Evolutionary conservation across 2,797 vertebrate genomes (phyloP).

Genomic region (Falco columbarius): DNA sequence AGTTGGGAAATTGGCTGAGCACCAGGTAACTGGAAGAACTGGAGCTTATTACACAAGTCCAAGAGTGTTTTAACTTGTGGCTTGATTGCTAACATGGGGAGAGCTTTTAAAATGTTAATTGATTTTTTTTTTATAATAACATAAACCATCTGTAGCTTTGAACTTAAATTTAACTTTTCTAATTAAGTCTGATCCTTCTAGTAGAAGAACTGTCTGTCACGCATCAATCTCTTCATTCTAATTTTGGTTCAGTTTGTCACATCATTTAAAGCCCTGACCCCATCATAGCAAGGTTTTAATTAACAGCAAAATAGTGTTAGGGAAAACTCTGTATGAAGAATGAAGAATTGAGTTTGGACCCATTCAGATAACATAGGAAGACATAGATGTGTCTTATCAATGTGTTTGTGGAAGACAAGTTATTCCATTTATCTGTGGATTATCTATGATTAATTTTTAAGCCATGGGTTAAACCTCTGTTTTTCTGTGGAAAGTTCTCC

Average conservation of each 20-base stretch:
- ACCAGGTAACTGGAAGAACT: conserved; percentile 20
- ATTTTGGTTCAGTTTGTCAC: background rate
- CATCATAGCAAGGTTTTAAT: background rate
- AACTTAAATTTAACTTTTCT: conserved; percentile 49
- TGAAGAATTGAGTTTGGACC: background rate
- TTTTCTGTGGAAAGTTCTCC: background rate
- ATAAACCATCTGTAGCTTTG: conserved; percentile 40
- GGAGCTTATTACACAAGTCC: conserved; percentile 42
- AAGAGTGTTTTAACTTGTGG: conserved; percentile 26
- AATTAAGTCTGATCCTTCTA: conserved; percentile 15
- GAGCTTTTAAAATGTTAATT: conserved; percentile 50
- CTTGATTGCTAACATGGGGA: conserved; percentile 21
- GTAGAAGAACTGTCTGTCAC: background rate
- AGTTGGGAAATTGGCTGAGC: conserved; percentile 60
- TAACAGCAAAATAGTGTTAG: background rate
- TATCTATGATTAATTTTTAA: background rate
- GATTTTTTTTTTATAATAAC: conserved; percentile 16
- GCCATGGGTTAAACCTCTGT: background rate
- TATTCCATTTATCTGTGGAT: background rate
- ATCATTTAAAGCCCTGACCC: conserved; percentile 1
- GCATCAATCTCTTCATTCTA: background rate
- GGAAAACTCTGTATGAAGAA: background rate
- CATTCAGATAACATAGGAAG: background rate
- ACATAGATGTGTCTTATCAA: background rate
- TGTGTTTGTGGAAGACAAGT: background rate